phyloP scores from a whole-genome alignment of 2,113 vertebrate genomes.

The Salvelinus alpinus region DNA sequence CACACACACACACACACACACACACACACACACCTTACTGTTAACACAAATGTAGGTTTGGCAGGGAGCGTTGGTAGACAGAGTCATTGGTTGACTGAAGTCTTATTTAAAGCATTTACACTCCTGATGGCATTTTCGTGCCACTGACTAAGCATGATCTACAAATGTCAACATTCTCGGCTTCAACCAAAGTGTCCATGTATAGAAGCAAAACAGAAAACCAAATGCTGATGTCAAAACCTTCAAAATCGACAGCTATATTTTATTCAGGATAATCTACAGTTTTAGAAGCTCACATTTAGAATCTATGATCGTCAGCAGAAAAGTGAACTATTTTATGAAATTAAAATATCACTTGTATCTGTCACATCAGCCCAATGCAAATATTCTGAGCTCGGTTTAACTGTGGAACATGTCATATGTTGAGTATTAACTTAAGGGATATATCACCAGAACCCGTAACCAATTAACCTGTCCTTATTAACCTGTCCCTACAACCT shows the following conservation, averaged over 20 bases:
- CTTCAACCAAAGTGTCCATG: no score
- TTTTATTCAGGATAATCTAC: slow-evolving; percentile 20
- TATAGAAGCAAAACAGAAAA: no score
- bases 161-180: slow-evolving; percentile 31
- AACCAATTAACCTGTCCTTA: no score
- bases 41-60: no score
- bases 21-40: no score
- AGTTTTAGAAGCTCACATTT: slow-evolving; percentile 34
- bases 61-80: no score
- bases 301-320: slow-evolving; percentile 36
- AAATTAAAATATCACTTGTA: neutral
- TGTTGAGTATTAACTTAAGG: slow-evolving; percentile 15
- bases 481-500: neutral
- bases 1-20: no score
- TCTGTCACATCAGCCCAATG: neutral
- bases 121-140: slow-evolving; percentile 16
- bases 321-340: slow-evolving; percentile 34
- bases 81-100: no score
- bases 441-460: no score
- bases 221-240: no score
- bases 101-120: neutral
- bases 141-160: slow-evolving; percentile 25
- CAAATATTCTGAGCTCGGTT: neutral
- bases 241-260: slow-evolving; percentile 7
- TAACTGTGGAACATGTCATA: neutral